A percentile compares a stretch with the other conserved stretches of the same genome.
Evolutionary conservation across 2,797 vertebrate species (phyloP).

Genomic region (Harpagifer antarcticus): DNA sequence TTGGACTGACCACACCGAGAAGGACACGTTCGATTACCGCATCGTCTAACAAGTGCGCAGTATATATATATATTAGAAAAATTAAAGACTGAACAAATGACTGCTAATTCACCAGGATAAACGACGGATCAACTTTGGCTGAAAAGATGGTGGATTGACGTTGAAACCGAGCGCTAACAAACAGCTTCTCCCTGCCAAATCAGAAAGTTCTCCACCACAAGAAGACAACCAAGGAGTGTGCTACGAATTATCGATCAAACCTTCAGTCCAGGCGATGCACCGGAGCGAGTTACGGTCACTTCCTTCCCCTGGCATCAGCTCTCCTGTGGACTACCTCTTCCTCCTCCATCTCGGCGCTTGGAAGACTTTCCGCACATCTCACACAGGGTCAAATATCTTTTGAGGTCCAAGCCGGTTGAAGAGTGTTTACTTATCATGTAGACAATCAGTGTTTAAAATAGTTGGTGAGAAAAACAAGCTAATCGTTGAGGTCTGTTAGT

Average conservation of each 20-base stretch:
- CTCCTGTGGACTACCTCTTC: conserved; percentile 74
- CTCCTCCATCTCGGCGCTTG: conserved; percentile 54
- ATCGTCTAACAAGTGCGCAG: conserved; percentile 80
- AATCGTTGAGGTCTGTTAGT: conserved; percentile 28
- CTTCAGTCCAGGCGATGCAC: conserved; percentile 18
- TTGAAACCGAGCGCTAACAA: conserved; percentile 9
- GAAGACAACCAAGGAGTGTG: conserved; percentile 32
- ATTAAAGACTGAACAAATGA: conserved; percentile 45
- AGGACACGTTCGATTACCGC: conserved; percentile 90
- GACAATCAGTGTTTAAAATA: conserved; percentile 81
- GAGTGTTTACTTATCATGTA: conserved; percentile 78
- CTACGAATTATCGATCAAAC: conserved; percentile 31
- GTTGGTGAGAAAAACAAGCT: conserved; percentile 21
- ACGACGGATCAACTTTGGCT: conserved; percentile 31
- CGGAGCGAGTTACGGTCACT: conserved; percentile 25
- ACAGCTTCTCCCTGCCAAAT: conserved; percentile 76
- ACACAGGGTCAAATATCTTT: conserved; percentile 69
- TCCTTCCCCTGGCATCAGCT: conserved; percentile 37
- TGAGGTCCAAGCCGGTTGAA: conserved; percentile 48
- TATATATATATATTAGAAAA: neutral
- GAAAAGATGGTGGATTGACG: neutral
- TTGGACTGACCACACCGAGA: conserved; percentile 92
- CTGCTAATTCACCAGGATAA: conserved; percentile 56
- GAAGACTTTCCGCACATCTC: conserved; percentile 44
- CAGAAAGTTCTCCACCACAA: conserved; percentile 26